These are phyloP conservation scores for Pelecanus crispus DNA, from an alignment of 2,113 vertebrate genomes.

Conservation along the genomic window DNA sequence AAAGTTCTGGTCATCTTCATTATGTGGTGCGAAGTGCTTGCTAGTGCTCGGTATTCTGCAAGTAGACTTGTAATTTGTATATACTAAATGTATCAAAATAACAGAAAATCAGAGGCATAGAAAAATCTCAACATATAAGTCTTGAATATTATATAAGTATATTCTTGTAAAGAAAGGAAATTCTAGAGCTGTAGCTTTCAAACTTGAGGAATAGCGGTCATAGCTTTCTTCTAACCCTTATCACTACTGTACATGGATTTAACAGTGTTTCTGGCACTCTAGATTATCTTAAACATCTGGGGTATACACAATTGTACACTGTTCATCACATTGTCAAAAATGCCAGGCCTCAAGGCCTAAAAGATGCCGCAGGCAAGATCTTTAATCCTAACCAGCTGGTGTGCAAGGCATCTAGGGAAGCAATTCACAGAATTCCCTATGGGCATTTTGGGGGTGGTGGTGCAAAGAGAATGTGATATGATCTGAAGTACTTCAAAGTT, in stretches of 20 bases:
- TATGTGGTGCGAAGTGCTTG: background rate
- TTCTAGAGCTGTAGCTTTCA: background rate
- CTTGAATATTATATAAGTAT: background rate
- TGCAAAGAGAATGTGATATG: background rate
- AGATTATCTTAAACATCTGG: background rate
- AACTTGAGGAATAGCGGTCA: background rate
- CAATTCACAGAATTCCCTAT: constrained; percentile 22
- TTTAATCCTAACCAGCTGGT: constrained; percentile 43
- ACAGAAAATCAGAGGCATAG: background rate
- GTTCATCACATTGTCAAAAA: constrained; percentile 1
- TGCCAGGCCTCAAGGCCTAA: background rate
- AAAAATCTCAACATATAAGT: background rate
- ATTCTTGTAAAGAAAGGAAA: background rate
- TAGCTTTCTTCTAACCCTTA: background rate
- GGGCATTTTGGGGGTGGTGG: background rate
- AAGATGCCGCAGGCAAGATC: constrained; percentile 1
- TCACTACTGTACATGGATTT: background rate
- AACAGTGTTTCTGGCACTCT: background rate
- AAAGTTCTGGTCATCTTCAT: background rate
- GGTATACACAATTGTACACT: background rate
- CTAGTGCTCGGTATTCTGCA: background rate
- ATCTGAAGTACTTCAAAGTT: background rate
- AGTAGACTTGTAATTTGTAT: background rate
- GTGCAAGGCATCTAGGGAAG: constrained; percentile 22
- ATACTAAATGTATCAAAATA: background rate